phyloP scores from a whole-genome alignment of 2,113 vertebrate genomes.

The Empidonax traillii region DNA sequence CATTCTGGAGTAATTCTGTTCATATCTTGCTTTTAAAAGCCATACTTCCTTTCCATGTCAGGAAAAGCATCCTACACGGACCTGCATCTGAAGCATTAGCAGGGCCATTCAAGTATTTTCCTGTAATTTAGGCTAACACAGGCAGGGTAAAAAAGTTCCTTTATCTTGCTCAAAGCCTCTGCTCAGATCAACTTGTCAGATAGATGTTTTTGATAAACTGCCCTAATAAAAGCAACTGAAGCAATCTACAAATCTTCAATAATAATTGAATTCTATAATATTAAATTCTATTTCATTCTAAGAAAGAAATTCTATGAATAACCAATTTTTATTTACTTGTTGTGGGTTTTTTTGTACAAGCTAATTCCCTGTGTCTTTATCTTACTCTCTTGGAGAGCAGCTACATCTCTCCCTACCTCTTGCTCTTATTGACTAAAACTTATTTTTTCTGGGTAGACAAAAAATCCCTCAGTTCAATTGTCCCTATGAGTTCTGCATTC shows the following conservation, averaged over 20 bases:
- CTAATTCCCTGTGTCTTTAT: neutral
- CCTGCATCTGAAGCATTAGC: neutral
- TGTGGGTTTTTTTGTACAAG: neutral
- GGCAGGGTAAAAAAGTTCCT: neutral
- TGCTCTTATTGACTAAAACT: neutral
- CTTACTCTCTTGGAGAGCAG: neutral
- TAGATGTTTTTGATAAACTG: neutral
- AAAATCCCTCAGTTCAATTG: neutral
- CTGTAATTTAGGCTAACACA: neutral
- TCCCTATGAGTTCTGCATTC: neutral
- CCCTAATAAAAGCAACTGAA: neutral
- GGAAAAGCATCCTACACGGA: neutral
- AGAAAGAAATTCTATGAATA: neutral
- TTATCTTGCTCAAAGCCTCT: neutral
- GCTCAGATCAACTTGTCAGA: neutral
- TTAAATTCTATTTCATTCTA: neutral
- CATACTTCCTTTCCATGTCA: neutral
- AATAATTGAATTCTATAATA: neutral
- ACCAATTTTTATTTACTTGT: neutral
- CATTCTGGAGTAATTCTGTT: neutral
- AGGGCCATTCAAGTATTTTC: neutral
- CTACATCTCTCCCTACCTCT: neutral
- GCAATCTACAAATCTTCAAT: neutral
- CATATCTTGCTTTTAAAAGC: neutral
- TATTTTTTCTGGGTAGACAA: neutral